phyloP scores from a whole-genome alignment of 2,888 invertebrate species.

The Hydrotaea cyrtoneurina region DNA sequence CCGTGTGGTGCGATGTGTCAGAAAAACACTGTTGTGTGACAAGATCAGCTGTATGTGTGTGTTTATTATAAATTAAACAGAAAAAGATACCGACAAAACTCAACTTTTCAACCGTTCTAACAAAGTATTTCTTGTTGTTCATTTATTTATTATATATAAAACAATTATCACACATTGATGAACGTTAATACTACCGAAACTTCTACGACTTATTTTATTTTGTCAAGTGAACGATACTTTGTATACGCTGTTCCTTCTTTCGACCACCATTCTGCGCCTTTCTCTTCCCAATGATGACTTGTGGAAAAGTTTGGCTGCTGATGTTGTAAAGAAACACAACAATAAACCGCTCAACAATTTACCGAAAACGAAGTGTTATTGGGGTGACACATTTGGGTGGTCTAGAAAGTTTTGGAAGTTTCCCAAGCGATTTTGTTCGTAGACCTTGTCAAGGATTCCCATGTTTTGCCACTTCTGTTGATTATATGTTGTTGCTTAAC shows the following conservation, averaged over 20 bases:
- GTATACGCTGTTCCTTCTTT: background rate
- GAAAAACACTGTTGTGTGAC: no score
- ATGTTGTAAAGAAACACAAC: background rate
- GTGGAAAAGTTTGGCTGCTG: background rate
- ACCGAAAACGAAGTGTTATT: background rate
- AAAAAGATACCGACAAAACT: background rate
- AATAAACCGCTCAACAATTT: background rate
- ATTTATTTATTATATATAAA: background rate
- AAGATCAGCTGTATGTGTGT: slow-evolving; percentile 9
- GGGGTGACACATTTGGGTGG: no score
- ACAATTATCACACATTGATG: background rate
- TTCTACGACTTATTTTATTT: background rate
- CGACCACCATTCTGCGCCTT: background rate
- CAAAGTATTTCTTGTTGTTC: background rate
- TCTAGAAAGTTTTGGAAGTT: no score
- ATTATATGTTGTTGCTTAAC: no score
- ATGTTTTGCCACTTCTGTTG: no score
- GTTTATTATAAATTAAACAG: background rate
- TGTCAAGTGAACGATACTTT: background rate
- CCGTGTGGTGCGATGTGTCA: background rate
- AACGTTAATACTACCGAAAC: no score
- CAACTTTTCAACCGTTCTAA: background rate
- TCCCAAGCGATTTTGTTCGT: no score
- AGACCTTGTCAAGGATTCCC: no score
- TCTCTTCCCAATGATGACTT: background rate